A percentile compares a stretch with the other conserved stretches of the same genome.
Conservation (phyloP, 1,140 invertebrate species). For the Eupristina koningsbergeri region DNA sequence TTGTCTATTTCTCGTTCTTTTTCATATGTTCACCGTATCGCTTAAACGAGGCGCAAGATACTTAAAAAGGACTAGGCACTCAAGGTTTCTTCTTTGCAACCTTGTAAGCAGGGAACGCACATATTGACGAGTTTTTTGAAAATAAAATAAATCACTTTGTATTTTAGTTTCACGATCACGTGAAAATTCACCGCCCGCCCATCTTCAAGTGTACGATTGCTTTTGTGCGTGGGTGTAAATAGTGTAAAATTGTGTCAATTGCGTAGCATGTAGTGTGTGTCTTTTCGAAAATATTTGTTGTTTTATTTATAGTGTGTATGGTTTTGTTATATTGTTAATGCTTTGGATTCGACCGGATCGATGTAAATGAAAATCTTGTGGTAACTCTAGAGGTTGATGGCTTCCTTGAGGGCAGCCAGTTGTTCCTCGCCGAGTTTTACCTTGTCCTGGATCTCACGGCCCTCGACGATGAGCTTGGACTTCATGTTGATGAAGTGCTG, state of each 20-base stretch:
- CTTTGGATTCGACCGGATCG: conserved; percentile 43
- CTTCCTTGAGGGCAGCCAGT: conserved; percentile 82
- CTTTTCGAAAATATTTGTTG: not conserved
- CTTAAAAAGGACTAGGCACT: conserved; percentile 67
- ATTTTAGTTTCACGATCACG: not conserved
- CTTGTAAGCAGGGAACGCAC: conserved; percentile 50
- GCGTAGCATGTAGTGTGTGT: not conserved
- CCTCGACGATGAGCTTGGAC: conserved; percentile 90
- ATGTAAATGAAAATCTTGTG: not conserved
- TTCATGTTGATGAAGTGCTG: conserved; percentile 94
- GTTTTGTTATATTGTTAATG: conserved; percentile 1
- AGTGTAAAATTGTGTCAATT: not conserved
- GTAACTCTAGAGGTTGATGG: conserved; percentile 72
- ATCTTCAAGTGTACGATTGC: not conserved
- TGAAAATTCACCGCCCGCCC: not conserved
- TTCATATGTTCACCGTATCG: conserved; percentile 3
- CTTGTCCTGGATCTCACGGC: conserved; percentile 89
- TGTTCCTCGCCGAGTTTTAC: conserved; percentile 91
- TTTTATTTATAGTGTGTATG: not conserved
- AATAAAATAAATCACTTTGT: not conserved
- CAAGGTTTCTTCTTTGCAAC: conserved; percentile 54
- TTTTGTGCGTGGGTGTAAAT: no score
- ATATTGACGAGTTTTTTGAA: conserved; percentile 2
- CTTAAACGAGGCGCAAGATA: conserved; percentile 50
- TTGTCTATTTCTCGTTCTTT: not conserved